phyloP scores from a whole-genome alignment of 2,797 vertebrate species.

The Tachyglossus aculeatus region DNA sequence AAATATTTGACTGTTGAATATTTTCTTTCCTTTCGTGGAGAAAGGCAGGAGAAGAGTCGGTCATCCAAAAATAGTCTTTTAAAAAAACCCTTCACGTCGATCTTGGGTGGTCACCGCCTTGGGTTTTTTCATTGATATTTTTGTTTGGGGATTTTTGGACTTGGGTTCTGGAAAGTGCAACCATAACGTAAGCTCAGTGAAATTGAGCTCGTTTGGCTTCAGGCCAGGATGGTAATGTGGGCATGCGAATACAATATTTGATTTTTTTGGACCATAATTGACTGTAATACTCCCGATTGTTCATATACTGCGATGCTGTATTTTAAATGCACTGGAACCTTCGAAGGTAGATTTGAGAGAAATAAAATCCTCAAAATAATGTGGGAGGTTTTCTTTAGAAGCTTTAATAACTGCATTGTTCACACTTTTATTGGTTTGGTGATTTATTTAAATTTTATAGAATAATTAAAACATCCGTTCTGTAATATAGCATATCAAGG shows the following conservation, averaged over 20 bases:
- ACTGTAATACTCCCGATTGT: background rate
- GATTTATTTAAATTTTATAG: too few relatives aligned
- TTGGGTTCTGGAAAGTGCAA: slow-evolving; percentile 2
- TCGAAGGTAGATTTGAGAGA: background rate
- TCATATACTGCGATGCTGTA: background rate
- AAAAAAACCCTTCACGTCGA: background rate
- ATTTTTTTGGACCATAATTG: background rate
- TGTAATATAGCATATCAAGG: too few relatives aligned
- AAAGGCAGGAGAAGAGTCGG: background rate
- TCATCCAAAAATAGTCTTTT: background rate
- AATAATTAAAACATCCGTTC: too few relatives aligned
- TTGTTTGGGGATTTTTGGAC: slow-evolving; percentile 17
- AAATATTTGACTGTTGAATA: slow-evolving; percentile 7
- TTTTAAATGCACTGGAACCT: background rate
- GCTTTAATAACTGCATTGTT: too few relatives aligned
- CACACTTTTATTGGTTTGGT: too few relatives aligned
- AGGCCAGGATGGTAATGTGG: too few relatives aligned
- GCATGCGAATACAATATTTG: too few relatives aligned
- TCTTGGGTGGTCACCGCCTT: background rate
- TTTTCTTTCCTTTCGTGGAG: slow-evolving; percentile 15
- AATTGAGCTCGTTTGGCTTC: too few relatives aligned
- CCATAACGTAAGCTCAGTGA: too few relatives aligned
- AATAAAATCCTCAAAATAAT: background rate
- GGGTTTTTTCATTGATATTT: background rate
- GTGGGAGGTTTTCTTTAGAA: background rate